Percentiles rank a stretch among this genome's conserved stretches.
Evolutionary conservation across 1,140 invertebrate species (phyloP).

Genomic region (Penaeus vannamei): DNA sequence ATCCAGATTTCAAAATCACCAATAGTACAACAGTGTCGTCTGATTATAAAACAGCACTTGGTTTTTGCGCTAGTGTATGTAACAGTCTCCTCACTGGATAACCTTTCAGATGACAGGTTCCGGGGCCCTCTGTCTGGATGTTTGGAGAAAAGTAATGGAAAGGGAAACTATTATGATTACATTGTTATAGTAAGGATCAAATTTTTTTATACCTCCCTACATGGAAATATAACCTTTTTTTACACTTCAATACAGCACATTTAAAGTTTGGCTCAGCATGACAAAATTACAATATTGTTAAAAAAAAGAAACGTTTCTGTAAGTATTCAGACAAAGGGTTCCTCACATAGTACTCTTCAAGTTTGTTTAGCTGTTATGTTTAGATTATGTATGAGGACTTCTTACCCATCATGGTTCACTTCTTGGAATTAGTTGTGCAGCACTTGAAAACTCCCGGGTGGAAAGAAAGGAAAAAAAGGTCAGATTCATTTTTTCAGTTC

Average conservation of each 20-base stretch:
- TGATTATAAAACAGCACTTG: conserved; percentile 49
- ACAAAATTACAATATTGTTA: conserved; percentile 23
- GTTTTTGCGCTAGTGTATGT: conserved; percentile 63
- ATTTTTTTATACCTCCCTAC: too few species aligned
- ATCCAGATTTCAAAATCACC: conserved; percentile 51
- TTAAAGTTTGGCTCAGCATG: conserved; percentile 23
- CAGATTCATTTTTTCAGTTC: too few species aligned
- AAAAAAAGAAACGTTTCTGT: conserved; percentile 13
- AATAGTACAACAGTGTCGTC: conserved; percentile 58
- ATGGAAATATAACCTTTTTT: too few species aligned
- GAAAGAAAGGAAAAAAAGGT: conserved; percentile 31
- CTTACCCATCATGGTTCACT: conserved; percentile 53
- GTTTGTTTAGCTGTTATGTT: conserved; percentile 64
- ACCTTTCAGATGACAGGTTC: conserved; percentile 57
- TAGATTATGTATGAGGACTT: conserved; percentile 65
- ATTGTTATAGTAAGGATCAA: too few species aligned
- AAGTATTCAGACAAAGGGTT: conserved; percentile 46
- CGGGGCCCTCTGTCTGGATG: conserved; percentile 49
- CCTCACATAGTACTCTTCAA: conserved; percentile 54
- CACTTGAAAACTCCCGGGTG: conserved; percentile 57
- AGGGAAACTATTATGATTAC: background rate
- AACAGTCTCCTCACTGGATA: conserved; percentile 57
- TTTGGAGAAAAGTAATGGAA: conserved; percentile 23
- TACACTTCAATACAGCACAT: background rate
- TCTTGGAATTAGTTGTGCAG: conserved; percentile 59